Percentiles rank a stretch among this genome's conserved stretches.
These are phyloP conservation scores for Orcinus orca DNA, from an alignment of 2,113 vertebrate genomes.

Conservation along the genomic window DNA sequence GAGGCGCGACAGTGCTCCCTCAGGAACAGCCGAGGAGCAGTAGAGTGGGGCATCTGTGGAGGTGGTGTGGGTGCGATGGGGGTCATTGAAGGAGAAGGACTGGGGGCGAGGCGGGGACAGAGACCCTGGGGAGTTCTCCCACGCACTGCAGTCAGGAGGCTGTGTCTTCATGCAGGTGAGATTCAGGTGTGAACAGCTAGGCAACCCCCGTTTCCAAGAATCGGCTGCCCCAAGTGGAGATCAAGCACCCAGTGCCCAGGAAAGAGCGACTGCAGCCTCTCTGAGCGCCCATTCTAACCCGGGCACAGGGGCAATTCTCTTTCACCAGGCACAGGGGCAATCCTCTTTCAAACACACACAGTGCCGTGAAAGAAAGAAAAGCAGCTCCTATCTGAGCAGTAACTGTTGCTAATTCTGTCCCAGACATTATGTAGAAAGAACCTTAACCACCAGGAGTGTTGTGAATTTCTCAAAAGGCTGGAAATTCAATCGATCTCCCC, in stretches of 20 bases:
- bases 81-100: neutral
- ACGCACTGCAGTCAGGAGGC: fast-evolving
- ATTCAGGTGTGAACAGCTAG: neutral
- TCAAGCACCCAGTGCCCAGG: neutral
- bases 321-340: neutral
- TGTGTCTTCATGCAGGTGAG: neutral
- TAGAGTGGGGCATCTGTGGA: neutral
- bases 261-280: neutral
- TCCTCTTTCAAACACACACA: slow-evolving; percentile 23
- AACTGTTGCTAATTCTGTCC: slow-evolving; percentile 55
- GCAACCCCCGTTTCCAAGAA: neutral
- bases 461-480: slow-evolving; percentile 33
- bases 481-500: slow-evolving; percentile 24
- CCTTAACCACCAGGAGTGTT: neutral
- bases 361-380: neutral
- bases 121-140: neutral
- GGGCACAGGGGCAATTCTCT: neutral
- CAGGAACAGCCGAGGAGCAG: neutral
- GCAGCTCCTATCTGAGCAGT: neutral
- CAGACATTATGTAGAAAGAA: slow-evolving; percentile 19
- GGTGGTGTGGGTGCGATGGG: fast-evolving
- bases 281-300: neutral
- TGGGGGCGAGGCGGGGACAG: neutral
- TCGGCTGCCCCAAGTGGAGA: neutral
- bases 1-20: fast-evolving